Conservation (phyloP, 2,797 vertebrate species). For the Otolemur crassicaudatus region DNA sequence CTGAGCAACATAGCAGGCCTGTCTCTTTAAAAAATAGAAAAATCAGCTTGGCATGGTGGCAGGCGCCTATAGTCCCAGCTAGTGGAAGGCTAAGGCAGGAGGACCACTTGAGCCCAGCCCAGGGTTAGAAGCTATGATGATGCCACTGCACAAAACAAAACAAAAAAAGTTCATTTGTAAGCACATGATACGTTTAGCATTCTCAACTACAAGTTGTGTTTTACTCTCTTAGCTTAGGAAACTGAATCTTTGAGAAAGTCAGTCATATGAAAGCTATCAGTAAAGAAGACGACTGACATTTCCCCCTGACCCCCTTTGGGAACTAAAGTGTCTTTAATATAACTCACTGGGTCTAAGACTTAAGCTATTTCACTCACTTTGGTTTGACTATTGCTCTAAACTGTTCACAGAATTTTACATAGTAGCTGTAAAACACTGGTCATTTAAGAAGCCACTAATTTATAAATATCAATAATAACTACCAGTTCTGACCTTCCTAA, state of each 20-base stretch:
- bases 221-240: slow-evolving; percentile 16
- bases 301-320: neutral
- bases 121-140: neutral
- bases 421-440: neutral
- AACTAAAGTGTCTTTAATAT: neutral
- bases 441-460: slow-evolving; percentile 43
- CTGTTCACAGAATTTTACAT: neutral
- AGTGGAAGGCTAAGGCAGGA: neutral
- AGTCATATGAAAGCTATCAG: neutral
- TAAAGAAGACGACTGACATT: neutral
- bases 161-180: slow-evolving; percentile 23
- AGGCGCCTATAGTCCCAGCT: neutral
- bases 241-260: neutral
- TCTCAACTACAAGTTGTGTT: neutral
- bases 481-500: slow-evolving; percentile 8
- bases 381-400: neutral
- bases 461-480: slow-evolving; percentile 32
- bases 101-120: neutral
- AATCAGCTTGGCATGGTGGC: neutral
- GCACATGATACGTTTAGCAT: neutral
- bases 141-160: neutral
- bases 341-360: neutral
- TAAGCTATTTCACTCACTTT: neutral
- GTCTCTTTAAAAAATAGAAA: neutral
- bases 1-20: neutral